Conservation (phyloP, 2,888 invertebrate species). For the Drosophila sordidapex region DNA sequence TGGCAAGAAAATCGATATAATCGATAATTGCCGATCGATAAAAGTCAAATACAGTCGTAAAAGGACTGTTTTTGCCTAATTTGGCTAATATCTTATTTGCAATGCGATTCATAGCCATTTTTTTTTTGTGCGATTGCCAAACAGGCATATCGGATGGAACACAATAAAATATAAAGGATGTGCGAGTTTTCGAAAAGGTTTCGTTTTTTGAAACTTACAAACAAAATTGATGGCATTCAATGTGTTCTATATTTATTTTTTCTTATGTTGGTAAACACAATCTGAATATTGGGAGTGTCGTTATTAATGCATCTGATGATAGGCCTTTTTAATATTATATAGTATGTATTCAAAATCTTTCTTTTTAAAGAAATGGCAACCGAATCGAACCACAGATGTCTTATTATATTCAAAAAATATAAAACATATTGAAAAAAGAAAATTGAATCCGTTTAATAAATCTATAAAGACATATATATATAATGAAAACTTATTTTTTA, state of each 20-base stretch:
- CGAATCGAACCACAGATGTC: not conserved
- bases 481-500: not conserved
- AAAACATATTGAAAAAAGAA: not conserved
- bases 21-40: not conserved
- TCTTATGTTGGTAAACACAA: slow-evolving; percentile 4
- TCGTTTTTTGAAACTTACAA: slow-evolving; percentile 8
- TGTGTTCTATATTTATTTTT: not conserved
- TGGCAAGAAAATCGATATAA: not conserved
- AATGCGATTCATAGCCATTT: slow-evolving; percentile 58
- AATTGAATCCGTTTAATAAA: not conserved
- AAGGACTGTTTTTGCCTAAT: no score
- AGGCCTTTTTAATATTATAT: not conserved
- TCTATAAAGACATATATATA: not conserved
- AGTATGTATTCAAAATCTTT: not conserved
- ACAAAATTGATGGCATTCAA: slow-evolving; percentile 27
- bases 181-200: slow-evolving; percentile 3
- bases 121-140: slow-evolving; percentile 48
- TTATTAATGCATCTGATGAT: not conserved
- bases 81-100: not conserved
- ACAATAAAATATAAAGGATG: slow-evolving; percentile 20
- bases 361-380: not conserved
- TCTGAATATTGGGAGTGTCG: slow-evolving; percentile 5
- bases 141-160: slow-evolving; percentile 2
- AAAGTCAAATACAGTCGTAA: not conserved
- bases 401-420: not conserved